phyloP scores from a whole-genome alignment of 2,888 invertebrate species.

The Drosophila anomalata region DNA sequence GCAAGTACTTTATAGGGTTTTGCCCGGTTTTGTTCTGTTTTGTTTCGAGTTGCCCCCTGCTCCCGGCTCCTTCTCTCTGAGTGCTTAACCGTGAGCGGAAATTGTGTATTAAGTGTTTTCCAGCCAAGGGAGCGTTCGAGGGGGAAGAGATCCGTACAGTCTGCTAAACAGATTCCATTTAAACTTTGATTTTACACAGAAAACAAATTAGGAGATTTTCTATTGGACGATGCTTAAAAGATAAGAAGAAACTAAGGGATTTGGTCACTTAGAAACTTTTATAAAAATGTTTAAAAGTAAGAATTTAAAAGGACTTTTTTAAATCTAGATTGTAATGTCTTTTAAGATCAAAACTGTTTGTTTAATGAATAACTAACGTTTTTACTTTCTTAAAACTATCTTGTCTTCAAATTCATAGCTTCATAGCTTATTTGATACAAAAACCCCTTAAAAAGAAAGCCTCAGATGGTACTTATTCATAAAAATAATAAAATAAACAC shows the following conservation, averaged over 20 bases:
- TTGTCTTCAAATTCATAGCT: too few species aligned
- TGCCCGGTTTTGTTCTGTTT: conserved; percentile 33
- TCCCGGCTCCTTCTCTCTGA: conserved; percentile 11
- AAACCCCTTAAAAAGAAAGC: not conserved
- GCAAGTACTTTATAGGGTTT: conserved; percentile 60
- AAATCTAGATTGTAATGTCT: too few species aligned
- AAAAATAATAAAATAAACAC: not conserved
- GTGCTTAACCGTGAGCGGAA: conserved; percentile 70
- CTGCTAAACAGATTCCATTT: conserved; percentile 42
- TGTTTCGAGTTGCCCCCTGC: conserved; percentile 23
- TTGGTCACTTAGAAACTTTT: too few species aligned
- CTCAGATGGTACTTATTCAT: not conserved
- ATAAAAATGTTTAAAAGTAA: too few species aligned
- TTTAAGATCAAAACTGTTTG: too few species aligned
- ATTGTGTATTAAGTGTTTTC: conserved; percentile 74
- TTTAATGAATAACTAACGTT: too few species aligned
- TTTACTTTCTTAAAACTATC: too few species aligned
- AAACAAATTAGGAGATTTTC: not conserved
- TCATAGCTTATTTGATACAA: too few species aligned
- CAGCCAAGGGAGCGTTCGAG: conserved; percentile 12
- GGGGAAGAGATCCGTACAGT: conserved; percentile 26
- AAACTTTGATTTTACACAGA: conserved; percentile 26
- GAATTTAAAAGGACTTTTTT: too few species aligned
- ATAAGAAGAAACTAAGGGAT: too few species aligned
- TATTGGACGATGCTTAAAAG: not conserved